Base-by-base conservation (phyloP, 2,888 invertebrate genomes). In the Drosophila antonietae region DNA sequence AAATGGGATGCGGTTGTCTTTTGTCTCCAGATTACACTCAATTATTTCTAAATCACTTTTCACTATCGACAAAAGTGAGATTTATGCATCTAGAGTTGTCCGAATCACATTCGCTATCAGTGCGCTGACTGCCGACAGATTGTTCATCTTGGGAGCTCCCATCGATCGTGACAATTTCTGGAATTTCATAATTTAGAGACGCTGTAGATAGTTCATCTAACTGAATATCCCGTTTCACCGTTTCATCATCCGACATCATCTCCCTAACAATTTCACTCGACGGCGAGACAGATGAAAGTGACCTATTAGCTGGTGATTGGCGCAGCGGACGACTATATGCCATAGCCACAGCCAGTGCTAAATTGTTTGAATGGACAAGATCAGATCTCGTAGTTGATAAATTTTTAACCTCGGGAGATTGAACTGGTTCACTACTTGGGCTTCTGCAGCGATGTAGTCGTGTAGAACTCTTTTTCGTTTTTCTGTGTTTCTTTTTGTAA, bases 101-200 rank as follows among this genome's bases (percentile, higher is more conserved):
- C 18, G 37, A 35, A 15, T 60, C 31, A 3, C 35, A 35, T 14
- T 69, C 61, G 0, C 49, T 61, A 10, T 56, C 68, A 20, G 18
- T n/a, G n/a, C n/a, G 49, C 5, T 63, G 73, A 44, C 56, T 62
- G 2, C 10, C 53, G 14, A 37, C 15, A 8, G 68, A 68, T n/a
- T 62, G 43, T 6, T 76, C 78, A 8, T 70, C 74, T 9, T 55
- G 68, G 1, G 89, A 88, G 43, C 88, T 86, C 0, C 90, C 53
- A 41, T 84, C 74, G 33, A 90, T 90, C 10, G 89, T 90, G 1
- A 81, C 60, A 14, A 90, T 70, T 15, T 79, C 77, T 3, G 63
- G 59, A 0, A n/a, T 55, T n/a, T 58, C 73, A 33, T 75, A 78
- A 44, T 49, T 65, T 1, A 81, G 75, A 12, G 77, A 78, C 3